Evolutionary conservation across 2,113 vertebrate genomes (phyloP), one percentile per base, ranked within the genome.

Genomic region (Coptodon bakossiorum): DNA sequence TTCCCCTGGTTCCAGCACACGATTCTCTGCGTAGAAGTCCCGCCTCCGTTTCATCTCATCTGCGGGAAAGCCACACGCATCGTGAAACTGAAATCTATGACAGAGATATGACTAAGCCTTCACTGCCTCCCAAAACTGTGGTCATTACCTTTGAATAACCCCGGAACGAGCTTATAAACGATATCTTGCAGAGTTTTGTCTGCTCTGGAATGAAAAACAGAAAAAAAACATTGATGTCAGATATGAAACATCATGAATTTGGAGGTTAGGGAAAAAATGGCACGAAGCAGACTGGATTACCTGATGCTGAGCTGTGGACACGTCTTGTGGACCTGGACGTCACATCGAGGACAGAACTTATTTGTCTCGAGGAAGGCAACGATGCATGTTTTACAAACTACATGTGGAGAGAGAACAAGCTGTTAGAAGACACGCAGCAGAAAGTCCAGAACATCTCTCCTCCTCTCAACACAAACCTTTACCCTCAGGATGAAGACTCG

Each of bases 111-210:
- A 61, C 36, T 5, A 17, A 24, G 63, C 29, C 27, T 50, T 50
- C 9, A 0, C 22, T 40, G 17, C 1, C 12, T 56, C 36, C 6
- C 9, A 0, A 0, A 24, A 38, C 22, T 3, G 8, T 0, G 1
- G 9, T 13, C 90, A 2, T 86, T 90, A 99, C 98, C 98, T 99
- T 98, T 98, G 93, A 99, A 99, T 27, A 99, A 97, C 76, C 98
- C 98, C 0, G 98, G 98, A 29, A 99, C 98, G 66, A 99, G 95
- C 82, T 99, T 99, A 96, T 99, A 99, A 63, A 99, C 98, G 0
- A 99, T 98, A 40, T 99, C 98, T 96, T 99, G 98, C 1, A 99
- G 96, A 89, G 97, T 98, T 97, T 98, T 98, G 92, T 99, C 98
- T 0, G 98, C 97, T 92, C 98, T 99, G 92, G 24, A 82, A 87